Evolutionary conservation across 2,797 vertebrate genomes (phyloP).

Genomic region (Pseudochaenichthys georgianus): DNA sequence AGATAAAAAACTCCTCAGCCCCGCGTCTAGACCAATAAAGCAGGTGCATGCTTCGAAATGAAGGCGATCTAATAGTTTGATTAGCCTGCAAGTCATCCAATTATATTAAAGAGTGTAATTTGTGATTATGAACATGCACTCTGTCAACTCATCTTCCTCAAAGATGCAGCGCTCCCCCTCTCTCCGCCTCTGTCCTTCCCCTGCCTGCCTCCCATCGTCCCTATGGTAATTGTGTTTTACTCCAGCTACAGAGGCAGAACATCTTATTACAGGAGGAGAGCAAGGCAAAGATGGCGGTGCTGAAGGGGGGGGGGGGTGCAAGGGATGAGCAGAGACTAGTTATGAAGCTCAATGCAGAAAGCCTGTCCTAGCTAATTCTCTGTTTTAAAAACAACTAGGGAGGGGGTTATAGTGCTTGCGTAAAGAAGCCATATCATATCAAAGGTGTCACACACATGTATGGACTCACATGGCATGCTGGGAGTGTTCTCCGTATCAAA

Average conservation of each 20-base stretch:
- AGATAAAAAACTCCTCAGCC: slow-evolving; percentile 68
- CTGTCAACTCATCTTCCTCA: slow-evolving; percentile 64
- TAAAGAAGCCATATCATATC: slow-evolving; percentile 39
- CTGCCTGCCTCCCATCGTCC: slow-evolving; percentile 64
- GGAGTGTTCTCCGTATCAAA: slow-evolving; percentile 56
- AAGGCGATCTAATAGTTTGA: slow-evolving; percentile 69
- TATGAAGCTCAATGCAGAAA: slow-evolving; percentile 66
- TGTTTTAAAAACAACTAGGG: slow-evolving; percentile 42
- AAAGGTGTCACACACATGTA: slow-evolving; percentile 45
- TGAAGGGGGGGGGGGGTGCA: neutral
- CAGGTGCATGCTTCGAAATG: slow-evolving; percentile 70
- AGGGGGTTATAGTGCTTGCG: slow-evolving; percentile 14
- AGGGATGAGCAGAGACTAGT: slow-evolving; percentile 66
- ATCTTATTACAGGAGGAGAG: slow-evolving; percentile 81
- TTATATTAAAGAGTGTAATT: slow-evolving; percentile 78
- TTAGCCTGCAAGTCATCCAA: slow-evolving; percentile 77
- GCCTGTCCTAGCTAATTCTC: slow-evolving; percentile 68
- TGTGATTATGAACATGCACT: slow-evolving; percentile 75
- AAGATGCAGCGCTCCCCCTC: slow-evolving; percentile 25
- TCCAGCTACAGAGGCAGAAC: slow-evolving; percentile 79
- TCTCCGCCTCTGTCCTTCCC: slow-evolving; percentile 47
- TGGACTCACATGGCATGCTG: slow-evolving; percentile 24
- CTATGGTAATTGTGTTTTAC: slow-evolving; percentile 83
- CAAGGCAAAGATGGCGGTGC: slow-evolving; percentile 41
- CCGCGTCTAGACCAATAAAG: slow-evolving; percentile 59